These are phyloP conservation scores for Ptiloglossa arizonensis DNA, from an alignment of 1,140 invertebrate genomes.

Conservation along the genomic window DNA sequence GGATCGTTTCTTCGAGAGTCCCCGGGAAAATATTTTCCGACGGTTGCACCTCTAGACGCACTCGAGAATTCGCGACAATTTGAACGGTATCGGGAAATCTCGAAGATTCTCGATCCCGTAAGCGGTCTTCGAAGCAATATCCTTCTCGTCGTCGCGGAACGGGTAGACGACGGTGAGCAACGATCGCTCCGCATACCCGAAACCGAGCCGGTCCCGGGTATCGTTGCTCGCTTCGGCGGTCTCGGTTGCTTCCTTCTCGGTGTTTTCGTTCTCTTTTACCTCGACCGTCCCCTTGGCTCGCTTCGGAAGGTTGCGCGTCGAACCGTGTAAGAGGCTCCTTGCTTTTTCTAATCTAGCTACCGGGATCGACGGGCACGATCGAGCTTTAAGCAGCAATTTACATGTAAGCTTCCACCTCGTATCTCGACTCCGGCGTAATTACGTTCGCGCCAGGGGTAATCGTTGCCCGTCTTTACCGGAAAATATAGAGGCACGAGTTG, in stretches of 20 bases:
- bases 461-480: slow-evolving; percentile 53
- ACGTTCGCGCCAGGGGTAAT: slow-evolving; percentile 62
- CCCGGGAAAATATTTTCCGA: not conserved
- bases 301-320: not conserved
- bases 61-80: not conserved
- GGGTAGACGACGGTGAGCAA: no score
- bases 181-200: no score
- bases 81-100: slow-evolving; percentile 8
- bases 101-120: not conserved
- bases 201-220: no score
- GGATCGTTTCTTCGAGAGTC: slow-evolving; percentile 23
- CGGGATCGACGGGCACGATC: slow-evolving; percentile 58
- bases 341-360: slow-evolving; percentile 71
- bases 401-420: slow-evolving; percentile 67
- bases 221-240: not conserved
- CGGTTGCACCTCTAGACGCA: not conserved
- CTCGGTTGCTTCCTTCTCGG: not conserved
- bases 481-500: slow-evolving; percentile 48
- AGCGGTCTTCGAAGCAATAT: not conserved
- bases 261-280: slow-evolving; percentile 33
- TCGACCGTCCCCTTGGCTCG: not conserved
- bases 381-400: slow-evolving; percentile 75
- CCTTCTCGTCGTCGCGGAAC: no score
- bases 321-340: slow-evolving; percentile 66
- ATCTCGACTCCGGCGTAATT: slow-evolving; percentile 61